Conservation (phyloP, 1,140 invertebrate genomes). For the Heliconius nattereri region DNA sequence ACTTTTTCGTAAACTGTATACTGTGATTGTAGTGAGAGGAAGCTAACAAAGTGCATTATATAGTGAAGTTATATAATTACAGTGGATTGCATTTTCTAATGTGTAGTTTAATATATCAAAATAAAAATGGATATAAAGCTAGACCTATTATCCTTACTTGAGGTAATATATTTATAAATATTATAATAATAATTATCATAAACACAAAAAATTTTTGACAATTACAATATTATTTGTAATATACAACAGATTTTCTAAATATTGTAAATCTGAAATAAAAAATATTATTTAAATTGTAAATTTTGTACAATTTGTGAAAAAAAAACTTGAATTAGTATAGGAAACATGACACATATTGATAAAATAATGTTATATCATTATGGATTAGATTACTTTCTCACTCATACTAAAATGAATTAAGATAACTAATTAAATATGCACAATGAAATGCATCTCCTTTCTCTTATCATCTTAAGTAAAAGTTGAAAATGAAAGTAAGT, state of each 20-base stretch:
- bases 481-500: slow-evolving; percentile 57
- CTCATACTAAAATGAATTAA: not conserved
- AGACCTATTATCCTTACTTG: slow-evolving; percentile 77
- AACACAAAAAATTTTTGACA: not conserved
- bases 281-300: not conserved
- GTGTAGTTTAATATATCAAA: slow-evolving; percentile 61
- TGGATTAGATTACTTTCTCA: not conserved
- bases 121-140: slow-evolving; percentile 77
- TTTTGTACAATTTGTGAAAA: not conserved
- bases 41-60: slow-evolving; percentile 16
- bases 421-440: slow-evolving; percentile 31
- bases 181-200: not conserved
- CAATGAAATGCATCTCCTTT: slow-evolving; percentile 49
- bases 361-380: not conserved
- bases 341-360: not conserved
- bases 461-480: slow-evolving; percentile 52
- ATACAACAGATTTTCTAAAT: not conserved
- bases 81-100: slow-evolving; percentile 56
- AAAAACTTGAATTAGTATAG: not conserved
- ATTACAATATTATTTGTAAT: not conserved
- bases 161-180: slow-evolving; percentile 60
- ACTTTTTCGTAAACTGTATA: slow-evolving; percentile 13
- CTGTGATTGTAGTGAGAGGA: slow-evolving; percentile 29
- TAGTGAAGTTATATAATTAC: slow-evolving; percentile 28
- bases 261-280: not conserved